Evolutionary conservation across 2,113 vertebrate genomes (phyloP).

Genomic region (Arvicanthis niloticus): DNA sequence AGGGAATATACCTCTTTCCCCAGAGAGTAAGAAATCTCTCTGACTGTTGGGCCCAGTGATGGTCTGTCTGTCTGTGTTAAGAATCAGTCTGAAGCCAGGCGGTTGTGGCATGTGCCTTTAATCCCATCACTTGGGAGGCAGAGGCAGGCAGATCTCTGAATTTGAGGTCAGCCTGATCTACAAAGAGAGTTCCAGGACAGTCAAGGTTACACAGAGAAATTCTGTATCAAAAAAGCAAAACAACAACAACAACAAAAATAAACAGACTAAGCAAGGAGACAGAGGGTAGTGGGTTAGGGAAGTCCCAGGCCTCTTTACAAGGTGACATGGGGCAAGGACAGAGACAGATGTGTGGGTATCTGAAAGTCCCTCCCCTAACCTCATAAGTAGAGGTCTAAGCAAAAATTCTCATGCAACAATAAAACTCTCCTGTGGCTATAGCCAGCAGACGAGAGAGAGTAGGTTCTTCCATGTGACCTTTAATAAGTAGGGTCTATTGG

Average conservation of each 20-base stretch:
- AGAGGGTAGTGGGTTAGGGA: fast-evolving
- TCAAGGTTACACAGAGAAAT: neutral
- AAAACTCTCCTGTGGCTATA: neutral
- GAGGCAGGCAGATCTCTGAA: neutral
- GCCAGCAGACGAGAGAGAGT: neutral
- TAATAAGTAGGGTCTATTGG: neutral
- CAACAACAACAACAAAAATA: neutral
- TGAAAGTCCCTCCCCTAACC: neutral
- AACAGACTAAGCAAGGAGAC: neutral
- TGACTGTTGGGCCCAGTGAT: neutral
- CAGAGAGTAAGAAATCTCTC: neutral
- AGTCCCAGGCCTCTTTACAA: neutral
- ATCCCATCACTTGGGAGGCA: neutral
- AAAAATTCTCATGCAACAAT: neutral
- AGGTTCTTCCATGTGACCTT: neutral
- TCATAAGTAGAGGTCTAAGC: neutral
- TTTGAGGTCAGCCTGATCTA: neutral
- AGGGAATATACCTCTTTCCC: neutral
- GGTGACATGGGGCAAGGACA: neutral
- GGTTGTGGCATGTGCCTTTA: neutral
- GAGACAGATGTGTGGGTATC: neutral
- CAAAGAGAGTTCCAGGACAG: neutral
- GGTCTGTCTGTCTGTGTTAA: neutral
- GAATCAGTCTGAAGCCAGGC: no score
- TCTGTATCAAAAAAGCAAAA: neutral